Evolutionary conservation across 2,113 vertebrate species (phyloP).

Genomic region (Anas platyrhynchos): DNA sequence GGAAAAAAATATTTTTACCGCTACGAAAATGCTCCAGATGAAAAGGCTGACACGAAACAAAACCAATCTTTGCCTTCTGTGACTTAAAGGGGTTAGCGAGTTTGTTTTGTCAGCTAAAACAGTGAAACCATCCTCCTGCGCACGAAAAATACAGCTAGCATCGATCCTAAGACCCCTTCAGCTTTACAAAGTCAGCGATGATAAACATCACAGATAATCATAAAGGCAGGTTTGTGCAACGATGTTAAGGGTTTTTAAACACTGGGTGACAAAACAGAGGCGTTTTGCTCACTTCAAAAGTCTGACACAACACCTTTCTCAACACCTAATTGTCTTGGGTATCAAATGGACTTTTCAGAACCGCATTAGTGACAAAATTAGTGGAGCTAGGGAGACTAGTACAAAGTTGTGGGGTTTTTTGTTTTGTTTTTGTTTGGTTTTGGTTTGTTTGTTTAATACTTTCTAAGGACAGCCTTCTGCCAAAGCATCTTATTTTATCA

Average conservation of each 20-base stretch:
- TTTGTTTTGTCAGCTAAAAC: neutral
- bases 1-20: neutral
- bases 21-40: neutral
- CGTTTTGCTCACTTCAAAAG: neutral
- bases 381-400: neutral
- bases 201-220: rapidly evolving
- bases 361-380: neutral
- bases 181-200: neutral
- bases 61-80: neutral
- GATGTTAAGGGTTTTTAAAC: neutral
- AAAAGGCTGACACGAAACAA: neutral
- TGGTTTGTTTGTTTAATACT: neutral
- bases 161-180: neutral
- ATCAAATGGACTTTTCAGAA: neutral
- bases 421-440: neutral
- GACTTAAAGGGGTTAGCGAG: neutral
- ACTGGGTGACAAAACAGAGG: neutral
- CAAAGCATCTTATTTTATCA: neutral
- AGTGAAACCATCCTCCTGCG: neutral
- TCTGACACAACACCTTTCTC: neutral
- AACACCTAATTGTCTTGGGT: neutral
- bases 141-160: neutral
- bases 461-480: neutral
- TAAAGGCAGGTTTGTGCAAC: too few species aligned
- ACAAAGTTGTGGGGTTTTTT: neutral